phyloP scores from a whole-genome alignment of 2,113 vertebrate genomes.

The Lipotes vexillifer region DNA sequence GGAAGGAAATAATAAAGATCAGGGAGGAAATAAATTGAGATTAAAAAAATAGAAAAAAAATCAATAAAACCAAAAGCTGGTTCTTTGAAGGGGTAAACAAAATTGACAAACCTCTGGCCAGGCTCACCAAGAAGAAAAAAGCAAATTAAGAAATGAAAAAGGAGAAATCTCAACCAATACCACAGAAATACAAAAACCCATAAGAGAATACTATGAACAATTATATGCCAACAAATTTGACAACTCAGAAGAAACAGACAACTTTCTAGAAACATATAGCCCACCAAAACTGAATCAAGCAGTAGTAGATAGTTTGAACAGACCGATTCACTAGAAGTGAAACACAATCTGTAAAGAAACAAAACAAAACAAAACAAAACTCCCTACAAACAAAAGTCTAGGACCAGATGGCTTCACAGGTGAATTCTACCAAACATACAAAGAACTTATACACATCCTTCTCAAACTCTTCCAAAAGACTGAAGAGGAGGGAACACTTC shows the following conservation, averaged over 20 bases:
- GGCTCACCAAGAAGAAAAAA: background rate
- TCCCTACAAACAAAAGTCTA: background rate
- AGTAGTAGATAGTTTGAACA: background rate
- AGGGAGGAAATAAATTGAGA: background rate
- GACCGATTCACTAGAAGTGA: background rate
- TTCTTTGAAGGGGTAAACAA: background rate
- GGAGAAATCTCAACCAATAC: background rate
- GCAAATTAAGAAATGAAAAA: background rate
- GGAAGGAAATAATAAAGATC: background rate
- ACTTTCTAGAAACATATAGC: background rate
- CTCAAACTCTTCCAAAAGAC: background rate
- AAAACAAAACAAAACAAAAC: background rate
- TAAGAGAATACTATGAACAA: background rate
- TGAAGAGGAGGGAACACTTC: background rate
- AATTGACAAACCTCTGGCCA: background rate
- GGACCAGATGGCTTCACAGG: background rate
- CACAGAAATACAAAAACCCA: background rate
- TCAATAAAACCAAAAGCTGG: background rate
- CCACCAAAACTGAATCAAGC: background rate
- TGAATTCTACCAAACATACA: background rate
- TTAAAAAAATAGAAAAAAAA: background rate
- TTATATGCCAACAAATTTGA: background rate
- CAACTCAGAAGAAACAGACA: background rate
- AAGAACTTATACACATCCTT: background rate
- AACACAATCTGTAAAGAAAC: background rate